Conservation (phyloP, 2,888 invertebrate species). For the Meliscaeva auricollis region DNA sequence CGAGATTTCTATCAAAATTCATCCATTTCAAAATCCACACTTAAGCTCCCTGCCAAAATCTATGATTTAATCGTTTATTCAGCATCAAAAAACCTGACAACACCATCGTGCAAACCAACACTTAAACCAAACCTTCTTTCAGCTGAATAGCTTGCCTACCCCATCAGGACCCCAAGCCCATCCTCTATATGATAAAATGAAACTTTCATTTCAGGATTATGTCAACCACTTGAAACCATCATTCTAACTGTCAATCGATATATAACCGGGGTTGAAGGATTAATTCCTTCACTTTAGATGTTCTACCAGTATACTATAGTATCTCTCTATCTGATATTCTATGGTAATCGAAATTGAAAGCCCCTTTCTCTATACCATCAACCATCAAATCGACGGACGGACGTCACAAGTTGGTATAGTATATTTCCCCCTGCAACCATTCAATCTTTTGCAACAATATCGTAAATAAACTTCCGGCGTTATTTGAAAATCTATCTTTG, state of each 20-base stretch:
- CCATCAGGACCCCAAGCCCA: no score
- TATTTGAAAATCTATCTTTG: constrained; percentile 32
- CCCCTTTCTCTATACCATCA: neutral
- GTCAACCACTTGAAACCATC: constrained; percentile 51
- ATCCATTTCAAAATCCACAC: constrained; percentile 21
- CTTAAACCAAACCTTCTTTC: no score
- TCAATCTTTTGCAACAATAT: constrained; percentile 42
- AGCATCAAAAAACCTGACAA: constrained; percentile 18
- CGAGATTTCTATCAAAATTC: constrained; percentile 12
- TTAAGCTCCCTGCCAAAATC: constrained; percentile 20
- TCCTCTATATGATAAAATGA: neutral
- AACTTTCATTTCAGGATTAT: constrained; percentile 46
- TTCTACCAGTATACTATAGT: neutral
- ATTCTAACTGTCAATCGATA: constrained; percentile 53
- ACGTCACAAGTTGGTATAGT: neutral
- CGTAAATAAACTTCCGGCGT: constrained; percentile 58
- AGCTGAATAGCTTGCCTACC: no score
- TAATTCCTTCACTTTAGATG: constrained; percentile 52
- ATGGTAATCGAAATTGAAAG: constrained; percentile 42
- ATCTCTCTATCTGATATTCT: constrained; percentile 15
- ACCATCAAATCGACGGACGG: neutral
- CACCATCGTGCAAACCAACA: neutral
- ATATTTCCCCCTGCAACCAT: neutral
- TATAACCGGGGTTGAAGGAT: constrained; percentile 22
- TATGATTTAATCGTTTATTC: constrained; percentile 26